Evolutionary conservation across 2,888 invertebrate genomes (phyloP).

Genomic region (Eugnorisma glareosa): DNA sequence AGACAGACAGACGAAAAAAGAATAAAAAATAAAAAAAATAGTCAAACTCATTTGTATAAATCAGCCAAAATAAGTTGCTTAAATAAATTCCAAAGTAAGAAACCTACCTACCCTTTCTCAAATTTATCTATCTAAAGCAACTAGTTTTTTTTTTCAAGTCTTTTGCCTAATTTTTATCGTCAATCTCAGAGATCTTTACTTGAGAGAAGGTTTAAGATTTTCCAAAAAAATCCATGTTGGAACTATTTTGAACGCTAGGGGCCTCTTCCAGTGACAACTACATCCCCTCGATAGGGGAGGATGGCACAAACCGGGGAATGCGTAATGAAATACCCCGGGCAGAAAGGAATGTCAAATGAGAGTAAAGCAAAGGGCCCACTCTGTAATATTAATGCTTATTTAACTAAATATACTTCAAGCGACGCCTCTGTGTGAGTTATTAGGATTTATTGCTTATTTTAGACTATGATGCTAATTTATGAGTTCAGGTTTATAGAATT

Average conservation of each 20-base stretch:
- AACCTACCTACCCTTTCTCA: no score
- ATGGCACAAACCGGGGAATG: conserved; percentile 68
- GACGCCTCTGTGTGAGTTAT: conserved; percentile 38
- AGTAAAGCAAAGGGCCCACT: conserved; percentile 71
- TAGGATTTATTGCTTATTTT: conserved; percentile 52
- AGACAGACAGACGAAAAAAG: no score
- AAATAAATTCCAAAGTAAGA: no score
- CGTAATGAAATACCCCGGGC: conserved; percentile 77
- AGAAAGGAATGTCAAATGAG: conserved; percentile 78
- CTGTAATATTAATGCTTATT: conserved; percentile 76
- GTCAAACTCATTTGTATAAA: no score
- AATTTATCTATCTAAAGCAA: no score
- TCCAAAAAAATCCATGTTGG: neutral
- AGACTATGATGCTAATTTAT: conserved; percentile 47
- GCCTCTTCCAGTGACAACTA: conserved; percentile 44
- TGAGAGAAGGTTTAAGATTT: neutral
- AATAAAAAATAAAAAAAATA: no score
- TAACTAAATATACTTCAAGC: conserved; percentile 71
- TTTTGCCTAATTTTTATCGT: no score
- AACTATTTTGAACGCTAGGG: neutral
- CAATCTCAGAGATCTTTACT: no score
- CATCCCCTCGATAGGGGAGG: conserved; percentile 47
- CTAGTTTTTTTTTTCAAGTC: no score
- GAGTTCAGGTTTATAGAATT: conserved; percentile 7
- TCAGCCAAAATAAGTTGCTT: no score